phyloP scores from a whole-genome alignment of 92 coral and sea anemone species.

The Umimayanthus chanpuru region DNA sequence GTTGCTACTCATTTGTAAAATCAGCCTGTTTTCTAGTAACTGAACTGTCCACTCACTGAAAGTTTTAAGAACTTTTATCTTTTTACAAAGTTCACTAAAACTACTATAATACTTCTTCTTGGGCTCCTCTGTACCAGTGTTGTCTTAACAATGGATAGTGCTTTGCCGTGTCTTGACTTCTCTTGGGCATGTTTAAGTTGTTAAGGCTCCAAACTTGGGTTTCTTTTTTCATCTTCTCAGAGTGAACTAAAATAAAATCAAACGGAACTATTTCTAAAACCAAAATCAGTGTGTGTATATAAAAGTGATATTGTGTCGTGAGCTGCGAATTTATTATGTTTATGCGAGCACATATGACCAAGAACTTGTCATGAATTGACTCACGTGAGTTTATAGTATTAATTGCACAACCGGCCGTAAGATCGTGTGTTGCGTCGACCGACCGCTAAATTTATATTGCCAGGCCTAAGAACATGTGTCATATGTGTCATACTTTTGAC shows the following conservation, averaged over 20 bases:
- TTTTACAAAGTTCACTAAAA: background rate
- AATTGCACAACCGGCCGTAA: background rate
- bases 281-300: background rate
- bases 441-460: too few relatives aligned
- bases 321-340: background rate
- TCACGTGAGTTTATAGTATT: too few relatives aligned
- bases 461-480: too few relatives aligned
- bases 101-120: conserved; percentile 2
- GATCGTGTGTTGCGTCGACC: too few relatives aligned
- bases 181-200: conserved; percentile 49
- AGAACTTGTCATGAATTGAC: too few relatives aligned
- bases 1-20: conserved; percentile 22
- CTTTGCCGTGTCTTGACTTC: conserved; percentile 33
- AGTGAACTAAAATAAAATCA: conserved; percentile 41
- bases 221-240: conserved; percentile 60
- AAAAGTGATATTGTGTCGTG: background rate
- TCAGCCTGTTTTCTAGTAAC: conserved; percentile 54
- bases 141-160: background rate
- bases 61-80: conserved; percentile 20
- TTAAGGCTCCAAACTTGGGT: conserved; percentile 58
- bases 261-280: background rate
- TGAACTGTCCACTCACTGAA: conserved; percentile 39
- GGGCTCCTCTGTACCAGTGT: background rate
- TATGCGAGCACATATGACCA: background rate
- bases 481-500: too few relatives aligned